phyloP scores from a whole-genome alignment of 2,888 invertebrate species.

The Lasioglossum malachurum region DNA sequence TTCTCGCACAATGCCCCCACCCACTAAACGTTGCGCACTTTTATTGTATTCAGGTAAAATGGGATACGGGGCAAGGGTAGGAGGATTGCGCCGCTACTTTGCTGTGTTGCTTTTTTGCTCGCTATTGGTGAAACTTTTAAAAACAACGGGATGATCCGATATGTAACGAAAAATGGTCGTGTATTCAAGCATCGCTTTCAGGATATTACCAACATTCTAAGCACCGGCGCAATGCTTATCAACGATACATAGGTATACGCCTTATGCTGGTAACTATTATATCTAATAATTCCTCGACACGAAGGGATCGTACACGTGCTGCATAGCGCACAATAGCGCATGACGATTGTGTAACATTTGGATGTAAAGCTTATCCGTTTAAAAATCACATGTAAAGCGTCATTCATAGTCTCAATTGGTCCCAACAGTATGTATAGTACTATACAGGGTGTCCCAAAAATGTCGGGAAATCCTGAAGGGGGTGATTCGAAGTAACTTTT shows the following conservation, averaged over 20 bases:
- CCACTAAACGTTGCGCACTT: constrained; percentile 64
- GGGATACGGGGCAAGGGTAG: constrained; percentile 50
- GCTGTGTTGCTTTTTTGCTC: constrained; percentile 38
- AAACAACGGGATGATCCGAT: constrained; percentile 52
- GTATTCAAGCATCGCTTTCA: constrained; percentile 24
- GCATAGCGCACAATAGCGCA: background rate
- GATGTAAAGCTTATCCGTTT: background rate
- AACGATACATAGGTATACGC: constrained; percentile 24
- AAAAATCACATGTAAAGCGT: background rate
- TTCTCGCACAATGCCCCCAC: constrained; percentile 62
- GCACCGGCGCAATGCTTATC: no score
- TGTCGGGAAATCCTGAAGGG: background rate
- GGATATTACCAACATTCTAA: constrained; percentile 32
- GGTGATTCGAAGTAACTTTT: background rate
- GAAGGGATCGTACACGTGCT: no score
- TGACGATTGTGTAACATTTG: background rate
- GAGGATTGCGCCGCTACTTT: constrained; percentile 37
- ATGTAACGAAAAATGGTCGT: constrained; percentile 26
- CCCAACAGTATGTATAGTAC: background rate
- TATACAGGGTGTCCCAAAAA: background rate
- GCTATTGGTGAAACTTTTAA: constrained; percentile 59
- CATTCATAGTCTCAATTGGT: background rate
- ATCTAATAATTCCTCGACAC: no score
- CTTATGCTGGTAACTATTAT: background rate
- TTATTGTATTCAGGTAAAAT: constrained; percentile 67